Evolutionary conservation across 2,113 vertebrate species (phyloP).

Genomic region (Gasterosteus aculeatus): DNA sequence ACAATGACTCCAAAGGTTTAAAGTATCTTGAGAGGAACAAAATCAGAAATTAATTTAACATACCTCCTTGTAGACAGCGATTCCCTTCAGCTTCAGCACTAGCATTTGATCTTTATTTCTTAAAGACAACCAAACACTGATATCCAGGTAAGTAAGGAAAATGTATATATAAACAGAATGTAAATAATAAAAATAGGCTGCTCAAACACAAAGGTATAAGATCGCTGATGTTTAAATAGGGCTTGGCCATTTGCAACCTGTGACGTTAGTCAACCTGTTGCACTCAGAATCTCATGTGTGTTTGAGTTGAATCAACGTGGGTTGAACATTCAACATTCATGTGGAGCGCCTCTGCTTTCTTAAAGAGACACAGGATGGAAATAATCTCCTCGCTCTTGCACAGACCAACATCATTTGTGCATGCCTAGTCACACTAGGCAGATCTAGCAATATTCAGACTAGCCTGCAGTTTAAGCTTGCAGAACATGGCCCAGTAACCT

Average conservation of each 20-base stretch:
- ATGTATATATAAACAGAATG: background rate
- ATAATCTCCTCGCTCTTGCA: constrained; percentile 20
- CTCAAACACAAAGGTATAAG: constrained; percentile 6
- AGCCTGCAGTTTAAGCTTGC: constrained; percentile 88
- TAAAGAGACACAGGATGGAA: constrained; percentile 73
- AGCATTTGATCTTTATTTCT: background rate
- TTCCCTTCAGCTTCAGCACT: background rate
- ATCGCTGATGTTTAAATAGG: background rate
- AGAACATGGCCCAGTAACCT: constrained; percentile 95
- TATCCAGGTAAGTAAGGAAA: no score
- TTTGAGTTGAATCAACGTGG: constrained; percentile 57
- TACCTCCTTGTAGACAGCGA: background rate
- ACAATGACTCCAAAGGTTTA: background rate
- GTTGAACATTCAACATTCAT: constrained; percentile 70
- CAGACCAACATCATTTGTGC: constrained; percentile 82
- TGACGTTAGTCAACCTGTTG: constrained; percentile 51
- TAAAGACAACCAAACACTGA: background rate
- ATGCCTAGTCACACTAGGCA: constrained; percentile 86
- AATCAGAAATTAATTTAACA: background rate
- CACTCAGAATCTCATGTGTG: constrained; percentile 46
- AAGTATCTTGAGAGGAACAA: background rate
- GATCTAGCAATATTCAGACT: constrained; percentile 83
- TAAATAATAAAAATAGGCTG: constrained; percentile 17
- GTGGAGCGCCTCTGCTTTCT: constrained; percentile 60
- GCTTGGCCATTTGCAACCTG: constrained; percentile 28